These are phyloP conservation scores for Lordiphosa andalusiaca DNA, from an alignment of 2,888 invertebrate genomes.

Conservation along the genomic window DNA sequence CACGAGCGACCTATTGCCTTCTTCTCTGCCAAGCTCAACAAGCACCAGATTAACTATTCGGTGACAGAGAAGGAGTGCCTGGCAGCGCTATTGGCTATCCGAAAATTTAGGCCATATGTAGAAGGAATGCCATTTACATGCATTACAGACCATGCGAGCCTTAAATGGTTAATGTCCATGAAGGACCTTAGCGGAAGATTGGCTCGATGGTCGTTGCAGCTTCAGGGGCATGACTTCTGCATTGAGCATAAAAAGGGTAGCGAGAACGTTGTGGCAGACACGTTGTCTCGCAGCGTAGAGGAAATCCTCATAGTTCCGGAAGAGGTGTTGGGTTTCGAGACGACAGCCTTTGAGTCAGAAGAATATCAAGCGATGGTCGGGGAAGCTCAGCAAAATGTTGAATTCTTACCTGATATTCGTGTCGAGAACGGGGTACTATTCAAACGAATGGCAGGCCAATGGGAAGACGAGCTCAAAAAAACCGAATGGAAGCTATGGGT, in stretches of 20 bases:
- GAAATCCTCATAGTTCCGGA: neutral
- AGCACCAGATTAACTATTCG: neutral
- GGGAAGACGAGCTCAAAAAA: too few species aligned
- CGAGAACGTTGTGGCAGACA: slow-evolving; percentile 1
- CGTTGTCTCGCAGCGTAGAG: neutral
- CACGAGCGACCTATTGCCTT: slow-evolving; percentile 7
- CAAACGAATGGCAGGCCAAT: too few species aligned
- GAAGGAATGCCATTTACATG: neutral
- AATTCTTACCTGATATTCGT: too few species aligned
- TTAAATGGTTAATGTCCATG: neutral
- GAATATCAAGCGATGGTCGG: too few species aligned
- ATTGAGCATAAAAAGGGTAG: slow-evolving; percentile 1
- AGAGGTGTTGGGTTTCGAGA: neutral
- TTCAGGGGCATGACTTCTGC: neutral
- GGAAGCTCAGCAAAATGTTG: too few species aligned
- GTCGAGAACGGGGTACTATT: too few species aligned
- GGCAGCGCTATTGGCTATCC: neutral
- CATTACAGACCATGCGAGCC: slow-evolving; percentile 2
- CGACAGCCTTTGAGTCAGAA: too few species aligned
- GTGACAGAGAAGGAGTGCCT: slow-evolving; percentile 5
- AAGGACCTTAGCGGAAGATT: too few species aligned
- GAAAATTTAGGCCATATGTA: neutral
- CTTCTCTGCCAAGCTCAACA: slow-evolving; percentile 6
- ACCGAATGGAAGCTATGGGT: too few species aligned
- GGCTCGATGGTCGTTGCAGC: slow-evolving; percentile 1